Conservation (phyloP, 2,797 vertebrate genomes). For the Euphonia xanthogaster region DNA sequence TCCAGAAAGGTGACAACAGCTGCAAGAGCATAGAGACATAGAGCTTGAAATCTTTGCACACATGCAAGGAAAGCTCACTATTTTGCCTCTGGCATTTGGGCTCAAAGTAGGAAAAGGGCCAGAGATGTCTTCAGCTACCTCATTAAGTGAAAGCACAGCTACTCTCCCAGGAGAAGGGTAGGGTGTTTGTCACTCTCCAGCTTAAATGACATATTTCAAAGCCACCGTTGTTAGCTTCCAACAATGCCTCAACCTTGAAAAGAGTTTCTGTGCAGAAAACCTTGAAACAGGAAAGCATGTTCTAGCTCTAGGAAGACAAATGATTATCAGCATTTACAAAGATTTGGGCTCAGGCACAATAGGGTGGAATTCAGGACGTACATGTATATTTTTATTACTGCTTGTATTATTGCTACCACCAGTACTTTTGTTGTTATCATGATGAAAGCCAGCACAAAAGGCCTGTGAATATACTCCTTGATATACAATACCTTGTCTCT, state of each 20-base stretch:
- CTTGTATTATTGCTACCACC: constrained; percentile 20
- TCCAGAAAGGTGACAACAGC: constrained; percentile 35
- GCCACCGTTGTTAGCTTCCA: constrained; percentile 38
- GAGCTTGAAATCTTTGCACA: background rate
- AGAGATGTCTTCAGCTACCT: constrained; percentile 39
- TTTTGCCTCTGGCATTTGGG: constrained; percentile 37
- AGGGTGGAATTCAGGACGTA: constrained; percentile 32
- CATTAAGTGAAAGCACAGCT: constrained; percentile 35
- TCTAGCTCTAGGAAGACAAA: constrained; percentile 56
- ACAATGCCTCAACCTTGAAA: constrained; percentile 62
- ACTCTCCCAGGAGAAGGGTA: constrained; percentile 15
- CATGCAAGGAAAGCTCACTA: background rate
- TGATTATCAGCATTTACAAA: constrained; percentile 41
- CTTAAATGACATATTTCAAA: constrained; percentile 52
- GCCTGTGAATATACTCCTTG: background rate
- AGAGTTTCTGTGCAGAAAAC: constrained; percentile 42
- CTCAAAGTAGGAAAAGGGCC: constrained; percentile 34
- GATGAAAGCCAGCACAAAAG: constrained; percentile 48
- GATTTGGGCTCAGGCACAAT: background rate
- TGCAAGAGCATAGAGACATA: background rate
- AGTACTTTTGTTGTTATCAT: constrained; percentile 12
- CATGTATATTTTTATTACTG: constrained; percentile 53
- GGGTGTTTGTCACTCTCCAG: constrained; percentile 38
- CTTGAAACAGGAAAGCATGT: constrained; percentile 43
- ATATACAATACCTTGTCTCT: constrained; percentile 36